phyloP scores from a whole-genome alignment of 2,113 vertebrate genomes.

The Echinops telfairi region DNA sequence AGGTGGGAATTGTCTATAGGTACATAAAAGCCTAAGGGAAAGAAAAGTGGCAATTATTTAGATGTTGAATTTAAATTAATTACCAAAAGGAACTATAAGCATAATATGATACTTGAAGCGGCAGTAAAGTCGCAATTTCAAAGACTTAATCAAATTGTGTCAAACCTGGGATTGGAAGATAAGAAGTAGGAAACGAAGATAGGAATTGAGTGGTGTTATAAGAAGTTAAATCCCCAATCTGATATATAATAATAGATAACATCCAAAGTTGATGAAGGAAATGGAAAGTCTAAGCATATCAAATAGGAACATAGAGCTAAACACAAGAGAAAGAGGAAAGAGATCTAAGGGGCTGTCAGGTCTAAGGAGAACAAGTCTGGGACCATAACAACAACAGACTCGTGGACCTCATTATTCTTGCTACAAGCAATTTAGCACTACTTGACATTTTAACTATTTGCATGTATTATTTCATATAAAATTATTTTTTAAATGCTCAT shows the following conservation, averaged over 20 bases:
- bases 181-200: no score
- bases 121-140: background rate
- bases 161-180: background rate
- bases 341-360: background rate
- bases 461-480: background rate
- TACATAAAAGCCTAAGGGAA: background rate
- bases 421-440: background rate
- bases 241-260: background rate
- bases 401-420: background rate
- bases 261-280: background rate
- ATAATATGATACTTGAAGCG: background rate
- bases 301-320: background rate
- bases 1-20: background rate
- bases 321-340: background rate
- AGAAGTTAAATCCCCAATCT: background rate
- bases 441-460: background rate
- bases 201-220: background rate
- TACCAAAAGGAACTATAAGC: constrained; percentile 11
- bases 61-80: constrained; percentile 1
- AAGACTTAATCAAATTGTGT: background rate
- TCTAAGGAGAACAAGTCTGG: background rate
- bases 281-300: background rate
- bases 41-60: background rate
- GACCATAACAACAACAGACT: no score
- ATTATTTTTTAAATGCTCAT: background rate